phyloP scores from a whole-genome alignment of 2,888 invertebrate species.

The Cantharis lateralis region DNA sequence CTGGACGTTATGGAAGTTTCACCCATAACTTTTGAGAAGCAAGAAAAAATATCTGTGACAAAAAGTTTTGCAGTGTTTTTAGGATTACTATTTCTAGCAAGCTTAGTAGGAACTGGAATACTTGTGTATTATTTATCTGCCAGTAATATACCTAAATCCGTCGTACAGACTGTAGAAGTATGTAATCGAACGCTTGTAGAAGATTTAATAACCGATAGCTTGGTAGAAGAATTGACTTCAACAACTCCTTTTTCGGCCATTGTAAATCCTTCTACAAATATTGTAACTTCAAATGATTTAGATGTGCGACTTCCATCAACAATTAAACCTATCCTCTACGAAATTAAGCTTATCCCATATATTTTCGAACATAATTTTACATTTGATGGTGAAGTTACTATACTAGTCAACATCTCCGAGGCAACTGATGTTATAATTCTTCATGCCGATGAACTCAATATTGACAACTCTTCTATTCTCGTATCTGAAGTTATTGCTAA shows the following conservation, averaged over 20 bases:
- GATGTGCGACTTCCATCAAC: slow-evolving; percentile 73
- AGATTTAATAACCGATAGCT: neutral
- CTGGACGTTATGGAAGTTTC: slow-evolving; percentile 42
- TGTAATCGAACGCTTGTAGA: slow-evolving; percentile 8
- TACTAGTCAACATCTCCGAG: slow-evolving; percentile 65
- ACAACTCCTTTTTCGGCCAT: slow-evolving; percentile 52
- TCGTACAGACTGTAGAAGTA: slow-evolving; percentile 19
- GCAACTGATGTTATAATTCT: slow-evolving; percentile 72
- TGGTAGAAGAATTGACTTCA: slow-evolving; percentile 44
- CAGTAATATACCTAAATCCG: slow-evolving; percentile 61
- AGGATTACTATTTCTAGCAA: slow-evolving; percentile 65
- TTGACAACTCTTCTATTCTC: slow-evolving; percentile 56
- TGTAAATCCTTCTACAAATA: slow-evolving; percentile 11
- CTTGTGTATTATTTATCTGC: slow-evolving; percentile 78
- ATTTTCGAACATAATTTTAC: slow-evolving; percentile 78
- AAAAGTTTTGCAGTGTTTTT: slow-evolving; percentile 67
- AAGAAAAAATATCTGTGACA: slow-evolving; percentile 67
- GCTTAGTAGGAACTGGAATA: slow-evolving; percentile 72
- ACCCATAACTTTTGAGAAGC: slow-evolving; percentile 66
- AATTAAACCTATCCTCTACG: slow-evolving; percentile 71
- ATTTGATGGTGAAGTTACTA: slow-evolving; percentile 72
- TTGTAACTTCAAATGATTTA: slow-evolving; percentile 11
- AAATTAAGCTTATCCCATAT: slow-evolving; percentile 72
- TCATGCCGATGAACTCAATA: slow-evolving; percentile 72
- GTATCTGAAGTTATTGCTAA: slow-evolving; percentile 28